Evolutionary conservation across 2,888 invertebrate genomes (phyloP).

Genomic region (Orthosia cruda): DNA sequence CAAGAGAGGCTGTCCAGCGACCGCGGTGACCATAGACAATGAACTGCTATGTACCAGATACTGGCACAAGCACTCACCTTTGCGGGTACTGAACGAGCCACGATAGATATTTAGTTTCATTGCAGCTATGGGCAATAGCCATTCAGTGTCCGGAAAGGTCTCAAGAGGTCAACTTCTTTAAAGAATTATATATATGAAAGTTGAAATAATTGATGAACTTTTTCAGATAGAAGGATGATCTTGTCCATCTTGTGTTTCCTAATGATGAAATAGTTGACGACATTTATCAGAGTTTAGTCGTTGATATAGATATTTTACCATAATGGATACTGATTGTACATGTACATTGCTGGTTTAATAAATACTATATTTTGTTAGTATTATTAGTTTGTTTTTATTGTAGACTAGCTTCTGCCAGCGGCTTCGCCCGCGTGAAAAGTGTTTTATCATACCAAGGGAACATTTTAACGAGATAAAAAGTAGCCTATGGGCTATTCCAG

Average conservation of each 20-base stretch:
- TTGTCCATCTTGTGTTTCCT: background rate
- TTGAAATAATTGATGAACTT: background rate
- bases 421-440: no score
- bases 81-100: no score
- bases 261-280: background rate
- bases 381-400: background rate
- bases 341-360: slow-evolving; percentile 23
- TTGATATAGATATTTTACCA: slow-evolving; percentile 3
- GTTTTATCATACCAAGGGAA: no score
- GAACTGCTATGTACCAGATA: slow-evolving; percentile 44
- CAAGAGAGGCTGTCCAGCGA: slow-evolving; percentile 67
- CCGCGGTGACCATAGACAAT: slow-evolving; percentile 59
- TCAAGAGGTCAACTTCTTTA: background rate
- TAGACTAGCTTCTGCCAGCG: background rate
- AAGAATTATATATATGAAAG: background rate
- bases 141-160: background rate
- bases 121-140: background rate
- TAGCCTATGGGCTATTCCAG: no score
- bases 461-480: no score
- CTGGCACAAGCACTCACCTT: slow-evolving; percentile 46
- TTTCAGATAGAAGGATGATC: background rate
- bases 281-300: background rate
- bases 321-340: background rate
- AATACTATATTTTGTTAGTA: slow-evolving; percentile 30
- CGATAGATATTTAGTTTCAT: background rate